These are phyloP conservation scores for Elysia chlorotica DNA, from an alignment of 1,140 invertebrate genomes.

Conservation along the genomic window DNA sequence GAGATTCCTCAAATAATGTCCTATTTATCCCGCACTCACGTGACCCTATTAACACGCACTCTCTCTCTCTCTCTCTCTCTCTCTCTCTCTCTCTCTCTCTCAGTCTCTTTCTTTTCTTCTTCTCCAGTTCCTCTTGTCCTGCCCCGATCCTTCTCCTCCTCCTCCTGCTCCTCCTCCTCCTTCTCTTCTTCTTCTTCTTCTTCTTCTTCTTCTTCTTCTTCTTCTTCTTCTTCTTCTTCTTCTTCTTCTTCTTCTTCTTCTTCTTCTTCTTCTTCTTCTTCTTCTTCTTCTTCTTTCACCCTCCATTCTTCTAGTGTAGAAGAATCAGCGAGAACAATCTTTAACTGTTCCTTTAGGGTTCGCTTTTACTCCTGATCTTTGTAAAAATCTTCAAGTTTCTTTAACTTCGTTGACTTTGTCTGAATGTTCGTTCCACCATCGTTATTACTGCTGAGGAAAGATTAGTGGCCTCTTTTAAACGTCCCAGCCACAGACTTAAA, in stretches of 20 bases:
- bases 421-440: too few species aligned
- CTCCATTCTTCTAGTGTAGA: background rate
- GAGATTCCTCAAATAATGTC: too few species aligned
- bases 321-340: too few species aligned
- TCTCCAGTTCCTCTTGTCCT: background rate
- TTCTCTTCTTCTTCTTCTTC: background rate
- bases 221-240: background rate
- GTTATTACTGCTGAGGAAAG: too few species aligned
- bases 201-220: background rate
- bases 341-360: too few species aligned
- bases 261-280: background rate
- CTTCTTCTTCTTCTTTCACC: background rate
- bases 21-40: background rate
- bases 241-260: background rate
- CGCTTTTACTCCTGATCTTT: too few species aligned
- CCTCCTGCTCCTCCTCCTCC: background rate
- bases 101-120: background rate
- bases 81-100: background rate
- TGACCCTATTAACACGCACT: background rate
- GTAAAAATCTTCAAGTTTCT: too few species aligned
- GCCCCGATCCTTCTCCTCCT: background rate
- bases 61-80: background rate
- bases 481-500: too few species aligned
- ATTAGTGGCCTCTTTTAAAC: too few species aligned
- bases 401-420: too few species aligned